Evolutionary conservation across 2,113 vertebrate genomes (phyloP).

Genomic region (Thamnaconus septentrionalis): DNA sequence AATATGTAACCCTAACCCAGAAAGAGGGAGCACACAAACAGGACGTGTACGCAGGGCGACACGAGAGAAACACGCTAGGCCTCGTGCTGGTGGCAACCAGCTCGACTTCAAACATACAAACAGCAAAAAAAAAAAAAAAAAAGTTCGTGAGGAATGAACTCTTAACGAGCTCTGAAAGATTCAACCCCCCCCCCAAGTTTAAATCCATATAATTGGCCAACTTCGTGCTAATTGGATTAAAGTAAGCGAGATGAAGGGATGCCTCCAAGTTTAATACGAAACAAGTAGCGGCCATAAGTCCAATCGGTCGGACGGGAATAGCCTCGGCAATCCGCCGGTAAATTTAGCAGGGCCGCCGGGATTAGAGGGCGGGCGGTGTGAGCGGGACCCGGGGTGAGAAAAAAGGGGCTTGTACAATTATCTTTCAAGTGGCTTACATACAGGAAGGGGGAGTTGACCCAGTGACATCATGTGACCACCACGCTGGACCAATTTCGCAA

Average conservation of each 20-base stretch:
- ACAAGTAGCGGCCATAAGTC: conserved; percentile 37
- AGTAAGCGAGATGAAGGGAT: conserved; percentile 16
- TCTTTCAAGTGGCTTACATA: too few relatives aligned
- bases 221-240: conserved; percentile 29
- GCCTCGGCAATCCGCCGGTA: conserved; percentile 34
- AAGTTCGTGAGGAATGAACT: too few relatives aligned
- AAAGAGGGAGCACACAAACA: conserved; percentile 18
- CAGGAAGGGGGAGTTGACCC: too few relatives aligned
- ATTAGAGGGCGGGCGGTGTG: conserved; percentile 24
- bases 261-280: conserved; percentile 18
- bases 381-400: background rate
- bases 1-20: conserved; percentile 34
- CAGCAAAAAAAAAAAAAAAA: too few relatives aligned
- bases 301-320: conserved; percentile 50
- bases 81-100: too few relatives aligned
- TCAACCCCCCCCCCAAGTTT: too few relatives aligned
- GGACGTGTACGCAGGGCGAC: conserved; percentile 9
- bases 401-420: too few relatives aligned
- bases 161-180: too few relatives aligned
- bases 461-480: too few relatives aligned
- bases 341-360: conserved; percentile 14
- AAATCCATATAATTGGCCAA: background rate
- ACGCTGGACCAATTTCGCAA: too few relatives aligned
- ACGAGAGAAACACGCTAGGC: background rate
- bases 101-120: too few relatives aligned